Evolutionary conservation across 2,797 vertebrate species (phyloP).

Genomic region (Cynodonichthys magdalenae): DNA sequence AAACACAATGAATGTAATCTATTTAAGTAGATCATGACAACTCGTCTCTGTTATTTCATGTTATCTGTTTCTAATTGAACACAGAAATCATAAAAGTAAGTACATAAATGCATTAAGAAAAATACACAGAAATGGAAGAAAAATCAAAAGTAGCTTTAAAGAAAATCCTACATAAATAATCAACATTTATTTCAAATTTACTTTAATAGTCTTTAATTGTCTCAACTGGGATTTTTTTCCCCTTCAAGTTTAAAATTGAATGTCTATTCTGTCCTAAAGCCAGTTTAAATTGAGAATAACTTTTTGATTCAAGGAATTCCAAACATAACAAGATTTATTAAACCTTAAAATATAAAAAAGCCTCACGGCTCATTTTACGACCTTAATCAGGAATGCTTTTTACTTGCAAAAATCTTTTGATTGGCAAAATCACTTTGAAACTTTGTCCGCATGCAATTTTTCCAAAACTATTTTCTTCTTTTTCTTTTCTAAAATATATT

Average conservation of each 20-base stretch:
- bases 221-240: constrained; percentile 4
- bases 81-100: constrained; percentile 69
- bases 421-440: constrained; percentile 51
- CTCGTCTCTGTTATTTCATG: constrained; percentile 27
- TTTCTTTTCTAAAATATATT: no score
- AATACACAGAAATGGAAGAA: neutral
- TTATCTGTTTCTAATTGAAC: no score
- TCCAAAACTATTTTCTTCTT: no score
- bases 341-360: constrained; percentile 57
- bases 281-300: constrained; percentile 32
- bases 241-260: constrained; percentile 24
- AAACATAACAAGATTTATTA: constrained; percentile 56
- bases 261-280: constrained; percentile 10
- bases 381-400: constrained; percentile 44
- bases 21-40: constrained; percentile 39
- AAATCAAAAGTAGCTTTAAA: constrained; percentile 13
- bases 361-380: constrained; percentile 65
- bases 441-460: no score
- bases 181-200: constrained; percentile 9
- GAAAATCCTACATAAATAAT: constrained; percentile 18
- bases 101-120: constrained; percentile 48
- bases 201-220: constrained; percentile 16
- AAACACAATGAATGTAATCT: constrained; percentile 32
- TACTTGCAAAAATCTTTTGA: constrained; percentile 56
- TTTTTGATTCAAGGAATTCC: constrained; percentile 58